Percentiles rank a stretch among this genome's conserved stretches.
Conservation (phyloP, 2,113 vertebrate species). For the Aythya baeri region DNA sequence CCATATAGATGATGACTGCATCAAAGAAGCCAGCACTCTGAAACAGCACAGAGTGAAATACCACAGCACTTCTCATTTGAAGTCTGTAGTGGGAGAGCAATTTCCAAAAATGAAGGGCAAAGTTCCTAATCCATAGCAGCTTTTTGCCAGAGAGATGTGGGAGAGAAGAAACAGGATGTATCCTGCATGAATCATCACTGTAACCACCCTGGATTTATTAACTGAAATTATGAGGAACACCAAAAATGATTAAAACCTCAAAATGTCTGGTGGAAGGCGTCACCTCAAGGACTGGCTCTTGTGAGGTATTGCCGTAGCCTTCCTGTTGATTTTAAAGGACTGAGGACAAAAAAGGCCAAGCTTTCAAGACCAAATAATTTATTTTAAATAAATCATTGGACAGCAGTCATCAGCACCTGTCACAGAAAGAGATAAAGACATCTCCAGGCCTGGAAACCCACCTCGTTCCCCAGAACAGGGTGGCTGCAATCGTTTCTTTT, state of each 20-base stretch:
- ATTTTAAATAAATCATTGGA: not conserved
- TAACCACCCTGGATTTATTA: slow-evolving; percentile 62
- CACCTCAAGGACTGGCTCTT: not conserved
- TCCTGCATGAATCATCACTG: slow-evolving; percentile 64
- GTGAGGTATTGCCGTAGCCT: not conserved
- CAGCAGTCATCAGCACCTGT: fast-evolving
- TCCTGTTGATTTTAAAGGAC: not conserved
- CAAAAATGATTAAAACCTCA: slow-evolving; percentile 40
- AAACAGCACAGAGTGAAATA: slow-evolving; percentile 56
- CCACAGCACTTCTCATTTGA: slow-evolving; percentile 60
- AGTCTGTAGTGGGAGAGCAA: slow-evolving; percentile 47
- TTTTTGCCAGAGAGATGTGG: slow-evolving; percentile 51
- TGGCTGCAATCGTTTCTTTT: not conserved
- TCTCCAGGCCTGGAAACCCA: not conserved
- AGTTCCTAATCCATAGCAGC: slow-evolving; percentile 56
- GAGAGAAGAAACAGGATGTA: slow-evolving; percentile 58
- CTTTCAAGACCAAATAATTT: not conserved
- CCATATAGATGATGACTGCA: slow-evolving; percentile 58
- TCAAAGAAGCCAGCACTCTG: slow-evolving; percentile 35
- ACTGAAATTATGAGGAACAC: slow-evolving; percentile 47
- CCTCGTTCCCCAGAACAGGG: not conserved
- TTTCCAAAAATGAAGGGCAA: slow-evolving; percentile 66
- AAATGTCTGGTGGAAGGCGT: not conserved
- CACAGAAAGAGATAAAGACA: not conserved
- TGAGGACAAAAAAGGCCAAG: not conserved